Percentiles rank a stretch among this genome's conserved stretches.
These are phyloP conservation scores for Myocastor coypus DNA, from an alignment of 2,113 vertebrate species.

Conservation along the genomic window DNA sequence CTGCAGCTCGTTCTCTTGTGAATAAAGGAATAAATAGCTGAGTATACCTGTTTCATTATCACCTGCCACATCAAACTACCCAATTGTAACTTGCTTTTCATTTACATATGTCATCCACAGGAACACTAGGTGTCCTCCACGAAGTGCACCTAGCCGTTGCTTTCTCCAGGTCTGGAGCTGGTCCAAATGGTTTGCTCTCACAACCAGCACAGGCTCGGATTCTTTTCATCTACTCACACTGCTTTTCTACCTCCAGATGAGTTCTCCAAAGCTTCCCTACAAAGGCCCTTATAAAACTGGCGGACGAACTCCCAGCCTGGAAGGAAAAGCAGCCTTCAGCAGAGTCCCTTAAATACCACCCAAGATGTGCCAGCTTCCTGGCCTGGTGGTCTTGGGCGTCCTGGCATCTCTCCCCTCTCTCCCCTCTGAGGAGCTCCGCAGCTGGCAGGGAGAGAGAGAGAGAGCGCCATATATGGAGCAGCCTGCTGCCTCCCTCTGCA, in stretches of 20 bases:
- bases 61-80: neutral
- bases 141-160: neutral
- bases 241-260: neutral
- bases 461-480: accelerated
- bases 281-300: accelerated
- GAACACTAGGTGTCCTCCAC: accelerated
- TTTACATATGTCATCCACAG: accelerated
- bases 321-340: neutral
- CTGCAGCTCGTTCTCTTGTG: neutral
- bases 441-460: accelerated
- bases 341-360: neutral
- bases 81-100: neutral
- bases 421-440: accelerated
- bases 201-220: neutral
- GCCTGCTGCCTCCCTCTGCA: accelerated
- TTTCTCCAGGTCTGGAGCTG: neutral
- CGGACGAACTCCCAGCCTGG: no score
- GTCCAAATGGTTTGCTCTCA: neutral
- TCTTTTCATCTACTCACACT: neutral
- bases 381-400: accelerated
- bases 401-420: no score
- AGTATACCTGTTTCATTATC: neutral
- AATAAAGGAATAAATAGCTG: neutral
- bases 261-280: neutral
- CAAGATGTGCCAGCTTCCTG: neutral